Base-by-base conservation (phyloP, 2,797 vertebrate species). In the Sebastes miniatus region DNA sequence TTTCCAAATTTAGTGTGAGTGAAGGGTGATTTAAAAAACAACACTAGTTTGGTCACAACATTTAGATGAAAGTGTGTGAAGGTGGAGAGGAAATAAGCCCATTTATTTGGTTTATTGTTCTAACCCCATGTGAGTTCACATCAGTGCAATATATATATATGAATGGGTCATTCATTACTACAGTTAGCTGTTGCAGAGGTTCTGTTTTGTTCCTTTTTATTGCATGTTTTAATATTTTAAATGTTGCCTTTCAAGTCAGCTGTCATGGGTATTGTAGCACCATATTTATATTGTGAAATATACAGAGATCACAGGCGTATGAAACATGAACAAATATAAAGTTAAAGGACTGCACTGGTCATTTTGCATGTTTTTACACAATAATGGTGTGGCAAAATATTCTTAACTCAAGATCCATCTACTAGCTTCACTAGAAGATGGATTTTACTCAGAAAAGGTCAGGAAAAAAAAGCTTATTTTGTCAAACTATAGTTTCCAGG, bases 111-210 rank as follows among this genome's bases (percentile, higher is more conserved):
- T 63, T 76, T 64, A 4, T 68, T 54, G 39, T 47, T 87, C 13
- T 27, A 47, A 83, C 25, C 71, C 74, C 76, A 59, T 59, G 34
- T 69, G 78, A 84, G 89, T 76, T 88, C 54, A 83, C 77, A 88
- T 94, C 93, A 95, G 95, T 94, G 94, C 93, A 95, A 87, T 90
- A 91, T 76, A 69, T 62, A 79, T 77, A 66, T 57, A 79, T 78
- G 68, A 79, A 78, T 73, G 64, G 62, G 56, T 76, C 74, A 32
- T 47, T 87, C 63, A 61, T 71, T 57, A 82, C 47, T 29, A 76
- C 62, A 64, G 66, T 54, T n/a, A 34, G 79, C 62, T 66, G 74
- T 73, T 73, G 47, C 47, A 61, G 64, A 76, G 69, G 31, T 77
- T 84, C 22, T 36, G 61, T 71, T 73, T 70, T 36, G 8, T 39